Conservation (phyloP, 2,888 invertebrate genomes). For the Sinhomidia bicolor region DNA sequence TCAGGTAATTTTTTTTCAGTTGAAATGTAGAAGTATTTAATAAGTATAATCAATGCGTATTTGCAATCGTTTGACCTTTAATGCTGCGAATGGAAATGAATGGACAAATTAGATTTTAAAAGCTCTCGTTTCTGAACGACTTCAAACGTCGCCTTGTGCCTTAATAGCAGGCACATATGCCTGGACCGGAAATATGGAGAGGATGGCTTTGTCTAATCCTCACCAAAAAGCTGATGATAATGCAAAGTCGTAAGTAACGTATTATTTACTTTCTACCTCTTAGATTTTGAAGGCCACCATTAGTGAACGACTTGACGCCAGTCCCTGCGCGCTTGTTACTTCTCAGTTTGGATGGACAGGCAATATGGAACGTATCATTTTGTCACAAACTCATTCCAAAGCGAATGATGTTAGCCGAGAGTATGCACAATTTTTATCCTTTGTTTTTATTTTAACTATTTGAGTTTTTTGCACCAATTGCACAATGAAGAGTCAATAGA, state of each 20-base stretch:
- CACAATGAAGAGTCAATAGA: neutral
- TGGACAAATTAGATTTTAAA: slow-evolving; percentile 85
- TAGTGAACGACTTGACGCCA: slow-evolving; percentile 84
- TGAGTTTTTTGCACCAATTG: slow-evolving; percentile 13
- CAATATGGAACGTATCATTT: slow-evolving; percentile 86
- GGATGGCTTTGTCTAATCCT: slow-evolving; percentile 96
- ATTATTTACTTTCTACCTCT: slow-evolving; percentile 50
- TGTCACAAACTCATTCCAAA: slow-evolving; percentile 85
- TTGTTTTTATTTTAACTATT: slow-evolving; percentile 40
- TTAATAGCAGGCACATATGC: slow-evolving; percentile 98
- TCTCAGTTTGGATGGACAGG: slow-evolving; percentile 86
- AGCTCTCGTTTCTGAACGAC: slow-evolving; percentile 92
- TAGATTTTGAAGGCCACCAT: slow-evolving; percentile 84
- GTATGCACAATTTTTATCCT: slow-evolving; percentile 81
- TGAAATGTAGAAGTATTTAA: too few species aligned
- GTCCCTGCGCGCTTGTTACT: slow-evolving; percentile 85
- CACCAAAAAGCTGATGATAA: slow-evolving; percentile 98
- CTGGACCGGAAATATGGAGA: slow-evolving; percentile 99
- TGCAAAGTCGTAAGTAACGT: slow-evolving; percentile 86
- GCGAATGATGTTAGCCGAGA: slow-evolving; percentile 83
- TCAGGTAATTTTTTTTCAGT: too few species aligned
- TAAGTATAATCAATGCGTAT: too few species aligned
- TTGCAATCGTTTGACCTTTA: neutral
- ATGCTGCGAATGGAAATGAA: slow-evolving; percentile 57
- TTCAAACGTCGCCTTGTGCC: slow-evolving; percentile 96